Conservation (phyloP, 2,797 vertebrate species). For the Pristis pectinata region DNA sequence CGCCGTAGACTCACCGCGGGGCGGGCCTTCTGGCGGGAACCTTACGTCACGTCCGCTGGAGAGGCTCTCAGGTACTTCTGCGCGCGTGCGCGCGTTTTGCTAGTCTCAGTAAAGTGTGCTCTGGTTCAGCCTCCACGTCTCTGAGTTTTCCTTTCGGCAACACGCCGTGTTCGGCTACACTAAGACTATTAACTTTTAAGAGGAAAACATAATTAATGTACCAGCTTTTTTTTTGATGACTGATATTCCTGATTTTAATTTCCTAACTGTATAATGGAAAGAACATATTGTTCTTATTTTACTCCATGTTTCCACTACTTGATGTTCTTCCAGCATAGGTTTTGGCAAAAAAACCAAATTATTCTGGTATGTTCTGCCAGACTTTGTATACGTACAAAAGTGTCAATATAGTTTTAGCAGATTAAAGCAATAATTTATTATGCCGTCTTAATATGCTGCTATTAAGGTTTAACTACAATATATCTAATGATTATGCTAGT, state of each 20-base stretch:
- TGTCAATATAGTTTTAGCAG: not conserved
- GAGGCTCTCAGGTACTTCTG: no score
- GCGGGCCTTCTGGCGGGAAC: no score
- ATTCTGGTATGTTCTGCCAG: conserved; percentile 31
- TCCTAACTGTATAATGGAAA: conserved; percentile 41
- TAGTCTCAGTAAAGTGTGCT: no score
- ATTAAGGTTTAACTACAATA: conserved; percentile 11
- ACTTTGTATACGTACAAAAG: not conserved
- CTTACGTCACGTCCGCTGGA: no score
- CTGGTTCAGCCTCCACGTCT: no score
- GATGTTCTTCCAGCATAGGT: conserved; percentile 38
- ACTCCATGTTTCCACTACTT: conserved; percentile 41
- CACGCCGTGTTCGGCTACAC: no score
- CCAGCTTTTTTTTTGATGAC: not conserved
- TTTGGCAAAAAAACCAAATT: conserved; percentile 25
- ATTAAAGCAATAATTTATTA: not conserved
- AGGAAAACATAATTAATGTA: not conserved
- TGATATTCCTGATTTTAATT: conserved; percentile 36
- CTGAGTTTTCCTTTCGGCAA: no score
- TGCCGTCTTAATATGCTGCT: not conserved
- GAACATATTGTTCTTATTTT: conserved; percentile 41
- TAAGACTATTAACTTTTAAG: not conserved
- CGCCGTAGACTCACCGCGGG: no score
- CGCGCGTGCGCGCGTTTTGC: no score
- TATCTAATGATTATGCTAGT: not conserved